phyloP scores from a whole-genome alignment of 2,888 invertebrate species.

The Drosophila pseudotalamancana region DNA sequence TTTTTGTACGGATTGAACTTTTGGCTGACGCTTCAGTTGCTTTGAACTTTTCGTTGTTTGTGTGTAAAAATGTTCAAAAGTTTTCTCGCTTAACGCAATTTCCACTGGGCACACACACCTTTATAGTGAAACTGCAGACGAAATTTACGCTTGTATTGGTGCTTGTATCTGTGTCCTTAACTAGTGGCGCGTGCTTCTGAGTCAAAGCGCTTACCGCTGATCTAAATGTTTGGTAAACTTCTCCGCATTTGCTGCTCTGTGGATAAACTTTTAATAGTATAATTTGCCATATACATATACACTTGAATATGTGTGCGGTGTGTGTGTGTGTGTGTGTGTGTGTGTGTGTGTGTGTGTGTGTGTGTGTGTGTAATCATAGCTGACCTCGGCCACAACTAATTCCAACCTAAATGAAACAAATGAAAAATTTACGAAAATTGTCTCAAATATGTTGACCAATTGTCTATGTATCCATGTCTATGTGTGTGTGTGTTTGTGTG shows the following conservation, averaged over 20 bases:
- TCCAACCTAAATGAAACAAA: slow-evolving; percentile 27
- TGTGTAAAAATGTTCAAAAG: slow-evolving; percentile 22
- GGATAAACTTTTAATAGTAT: slow-evolving; percentile 57
- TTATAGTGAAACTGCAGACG: too few species aligned
- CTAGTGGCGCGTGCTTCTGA: slow-evolving; percentile 4
- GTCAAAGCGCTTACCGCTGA: slow-evolving; percentile 25
- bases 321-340: too few species aligned
- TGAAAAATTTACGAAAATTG: slow-evolving; percentile 47
- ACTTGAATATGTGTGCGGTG: background rate
- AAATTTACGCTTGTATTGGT: slow-evolving; percentile 3
- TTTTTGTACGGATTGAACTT: slow-evolving; percentile 12
- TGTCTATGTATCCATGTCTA: background rate
- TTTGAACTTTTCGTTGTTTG: slow-evolving; percentile 17
- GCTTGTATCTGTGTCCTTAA: slow-evolving; percentile 13
- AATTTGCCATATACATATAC: slow-evolving; percentile 30
- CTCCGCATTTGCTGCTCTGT: slow-evolving; percentile 17
- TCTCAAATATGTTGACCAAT: slow-evolving; percentile 34
- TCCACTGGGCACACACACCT: slow-evolving; percentile 17
- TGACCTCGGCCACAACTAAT: slow-evolving; percentile 22
- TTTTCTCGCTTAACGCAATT: slow-evolving; percentile 38
- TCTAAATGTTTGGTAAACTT: slow-evolving; percentile 46
- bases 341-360: background rate
- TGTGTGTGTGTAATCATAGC: slow-evolving; percentile 12
- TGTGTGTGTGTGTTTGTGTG: background rate
- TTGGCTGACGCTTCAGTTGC: slow-evolving; percentile 15